phyloP scores from a whole-genome alignment of 2,888 invertebrate species.

The Ischnura elegans region DNA sequence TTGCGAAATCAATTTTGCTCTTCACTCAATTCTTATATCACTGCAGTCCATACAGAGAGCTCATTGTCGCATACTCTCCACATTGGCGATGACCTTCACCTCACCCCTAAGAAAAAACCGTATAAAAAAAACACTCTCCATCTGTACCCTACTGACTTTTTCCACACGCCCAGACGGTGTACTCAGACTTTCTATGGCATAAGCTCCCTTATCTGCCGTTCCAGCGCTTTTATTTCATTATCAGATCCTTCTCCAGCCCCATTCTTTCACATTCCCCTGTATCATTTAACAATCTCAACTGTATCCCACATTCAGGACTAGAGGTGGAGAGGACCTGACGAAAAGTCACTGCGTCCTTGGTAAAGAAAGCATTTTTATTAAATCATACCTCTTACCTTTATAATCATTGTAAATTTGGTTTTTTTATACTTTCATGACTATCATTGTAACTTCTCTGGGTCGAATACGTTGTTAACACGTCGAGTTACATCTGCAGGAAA shows the following conservation, averaged over 20 bases:
- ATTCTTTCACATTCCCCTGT: background rate
- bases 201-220: background rate
- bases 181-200: background rate
- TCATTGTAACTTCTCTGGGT: too few relatives aligned
- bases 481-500: too few relatives aligned
- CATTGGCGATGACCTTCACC: background rate
- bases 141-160: background rate
- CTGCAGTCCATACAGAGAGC: background rate
- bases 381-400: too few relatives aligned
- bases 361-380: too few relatives aligned
- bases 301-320: background rate
- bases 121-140: background rate
- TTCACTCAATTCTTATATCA: background rate
- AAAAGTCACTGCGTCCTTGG: too few relatives aligned
- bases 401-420: too few relatives aligned
- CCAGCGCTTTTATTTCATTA: background rate
- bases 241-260: background rate
- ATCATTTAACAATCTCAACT: background rate
- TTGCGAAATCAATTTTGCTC: background rate
- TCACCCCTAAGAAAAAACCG: background rate
- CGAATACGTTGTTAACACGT: too few relatives aligned
- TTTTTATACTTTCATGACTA: too few relatives aligned
- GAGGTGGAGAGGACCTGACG: too few relatives aligned
- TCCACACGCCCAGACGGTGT: background rate
- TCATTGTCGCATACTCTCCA: background rate